Evolutionary conservation across 2,888 invertebrate species (phyloP).

Genomic region (Catonia carolina): DNA sequence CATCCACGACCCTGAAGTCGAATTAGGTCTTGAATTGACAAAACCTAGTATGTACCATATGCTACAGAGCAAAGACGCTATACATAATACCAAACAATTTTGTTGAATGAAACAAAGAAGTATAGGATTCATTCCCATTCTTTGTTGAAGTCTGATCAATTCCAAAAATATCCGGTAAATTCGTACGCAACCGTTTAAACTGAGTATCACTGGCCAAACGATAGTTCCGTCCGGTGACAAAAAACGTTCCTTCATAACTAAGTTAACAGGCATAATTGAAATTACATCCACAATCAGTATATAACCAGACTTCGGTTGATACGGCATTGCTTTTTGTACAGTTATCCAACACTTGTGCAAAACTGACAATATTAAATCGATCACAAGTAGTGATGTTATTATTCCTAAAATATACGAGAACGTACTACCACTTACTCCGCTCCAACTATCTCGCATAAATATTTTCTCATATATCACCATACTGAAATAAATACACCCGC

Average conservation of each 20-base stretch:
- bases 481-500: not conserved
- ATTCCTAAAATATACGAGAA: not conserved
- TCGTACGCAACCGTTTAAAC: not conserved
- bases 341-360: constrained; percentile 1
- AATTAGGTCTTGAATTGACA: no score
- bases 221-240: not conserved
- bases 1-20: not conserved
- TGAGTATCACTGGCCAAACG: not conserved
- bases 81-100: no score
- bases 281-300: not conserved
- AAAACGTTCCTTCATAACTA: not conserved
- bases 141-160: not conserved
- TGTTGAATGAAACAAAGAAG: not conserved
- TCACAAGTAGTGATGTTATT: not conserved
- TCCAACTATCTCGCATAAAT: no score
- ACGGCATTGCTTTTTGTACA: not conserved
- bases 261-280: not conserved
- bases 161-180: constrained; percentile 1
- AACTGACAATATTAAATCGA: not conserved
- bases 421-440: no score
- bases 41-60: no score
- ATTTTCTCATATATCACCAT: no score
- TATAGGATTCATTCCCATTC: constrained; percentile 1
- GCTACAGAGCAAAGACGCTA: no score
- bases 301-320: not conserved